These are phyloP conservation scores for Pantherophis alleghaniensis DNA, from an alignment of 2,797 vertebrate species.

Conservation along the genomic window DNA sequence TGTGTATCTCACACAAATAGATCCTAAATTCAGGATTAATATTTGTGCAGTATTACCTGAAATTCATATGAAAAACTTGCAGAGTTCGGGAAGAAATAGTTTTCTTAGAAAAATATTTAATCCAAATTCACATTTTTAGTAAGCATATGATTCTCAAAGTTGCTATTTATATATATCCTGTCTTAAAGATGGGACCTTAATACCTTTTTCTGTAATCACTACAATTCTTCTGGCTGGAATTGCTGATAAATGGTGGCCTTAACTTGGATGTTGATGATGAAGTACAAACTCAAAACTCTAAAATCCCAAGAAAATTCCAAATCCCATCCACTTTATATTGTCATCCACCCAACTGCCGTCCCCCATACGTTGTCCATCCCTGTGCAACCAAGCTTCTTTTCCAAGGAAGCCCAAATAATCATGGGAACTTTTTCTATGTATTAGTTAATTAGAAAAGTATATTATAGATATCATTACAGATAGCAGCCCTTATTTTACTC, in stretches of 20 bases:
- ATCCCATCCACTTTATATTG: not conserved
- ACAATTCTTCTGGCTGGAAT: not conserved
- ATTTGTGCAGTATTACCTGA: not conserved
- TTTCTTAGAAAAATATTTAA: not conserved
- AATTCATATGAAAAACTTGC: not conserved
- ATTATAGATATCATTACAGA: not conserved
- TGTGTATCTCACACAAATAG: not conserved
- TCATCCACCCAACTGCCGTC: not conserved
- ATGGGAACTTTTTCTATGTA: not conserved
- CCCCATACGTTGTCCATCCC: not conserved
- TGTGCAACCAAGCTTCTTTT: not conserved
- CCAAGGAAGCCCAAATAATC: not conserved
- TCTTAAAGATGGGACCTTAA: not conserved
- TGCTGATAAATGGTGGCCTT: not conserved
- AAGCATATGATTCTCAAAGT: not conserved
- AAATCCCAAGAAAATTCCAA: not conserved
- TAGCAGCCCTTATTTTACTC: not conserved
- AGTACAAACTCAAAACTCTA: not conserved
- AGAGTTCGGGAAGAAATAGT: not conserved
- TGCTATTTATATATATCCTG: not conserved
- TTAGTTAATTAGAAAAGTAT: not conserved
- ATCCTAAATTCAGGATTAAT: not conserved
- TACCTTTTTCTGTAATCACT: not conserved
- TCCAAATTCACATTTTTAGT: not conserved
- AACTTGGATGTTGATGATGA: not conserved